Percentiles rank a stretch among this genome's conserved stretches.
These are phyloP conservation scores for Columbina picui DNA, from an alignment of 2,113 vertebrate species.

Conservation along the genomic window DNA sequence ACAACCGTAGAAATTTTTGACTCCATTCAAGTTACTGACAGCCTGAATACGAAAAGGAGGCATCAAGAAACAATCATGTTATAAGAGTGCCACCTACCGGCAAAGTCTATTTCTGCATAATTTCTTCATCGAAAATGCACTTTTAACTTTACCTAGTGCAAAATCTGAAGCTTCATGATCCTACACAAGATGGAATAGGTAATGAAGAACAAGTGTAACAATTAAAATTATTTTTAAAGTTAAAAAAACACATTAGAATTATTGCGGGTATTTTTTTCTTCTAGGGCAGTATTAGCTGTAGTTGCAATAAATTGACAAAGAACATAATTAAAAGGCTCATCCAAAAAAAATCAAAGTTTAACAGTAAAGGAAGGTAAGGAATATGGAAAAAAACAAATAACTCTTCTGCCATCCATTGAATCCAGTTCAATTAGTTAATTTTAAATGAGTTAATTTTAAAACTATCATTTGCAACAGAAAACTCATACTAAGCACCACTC, in stretches of 20 bases:
- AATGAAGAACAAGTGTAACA: background rate
- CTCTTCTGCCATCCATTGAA: background rate
- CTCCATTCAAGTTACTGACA: background rate
- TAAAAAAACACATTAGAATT: background rate
- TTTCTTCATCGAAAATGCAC: background rate
- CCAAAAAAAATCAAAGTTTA: background rate
- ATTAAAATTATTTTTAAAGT: background rate
- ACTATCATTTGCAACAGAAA: background rate
- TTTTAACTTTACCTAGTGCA: background rate
- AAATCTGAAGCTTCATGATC: background rate
- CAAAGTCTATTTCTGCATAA: background rate
- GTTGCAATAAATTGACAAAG: background rate
- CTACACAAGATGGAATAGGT: background rate
- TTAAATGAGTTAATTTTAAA: background rate
- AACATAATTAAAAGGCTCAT: background rate
- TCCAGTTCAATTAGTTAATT: background rate
- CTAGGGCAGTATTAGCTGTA: background rate
- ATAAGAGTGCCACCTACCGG: constrained; percentile 27
- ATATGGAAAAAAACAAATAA: background rate
- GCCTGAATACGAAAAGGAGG: background rate
- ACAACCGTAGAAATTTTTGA: background rate
- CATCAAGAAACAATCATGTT: background rate
- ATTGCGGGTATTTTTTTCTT: background rate
- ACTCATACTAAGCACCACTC: background rate
- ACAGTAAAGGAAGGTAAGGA: background rate